Conservation (phyloP, 2,797 vertebrate species). For the Coendou prehensilis region DNA sequence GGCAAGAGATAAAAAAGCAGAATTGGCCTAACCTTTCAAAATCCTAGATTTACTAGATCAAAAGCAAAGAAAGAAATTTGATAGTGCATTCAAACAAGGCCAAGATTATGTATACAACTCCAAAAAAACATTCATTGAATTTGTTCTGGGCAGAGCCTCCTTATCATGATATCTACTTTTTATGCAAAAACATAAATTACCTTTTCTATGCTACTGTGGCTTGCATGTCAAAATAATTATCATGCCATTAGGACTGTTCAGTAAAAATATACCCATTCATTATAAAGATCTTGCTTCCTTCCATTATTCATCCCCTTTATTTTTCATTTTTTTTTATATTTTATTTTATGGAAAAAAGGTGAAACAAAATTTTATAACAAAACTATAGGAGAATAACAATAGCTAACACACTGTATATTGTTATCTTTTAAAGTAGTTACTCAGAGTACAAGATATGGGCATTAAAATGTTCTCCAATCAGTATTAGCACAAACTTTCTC, state of each 20-base stretch:
- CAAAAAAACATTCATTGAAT: not conserved
- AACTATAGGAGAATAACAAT: not conserved
- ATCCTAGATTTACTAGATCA: not conserved
- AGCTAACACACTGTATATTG: not conserved
- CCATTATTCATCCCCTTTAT: not conserved
- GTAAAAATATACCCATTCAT: not conserved
- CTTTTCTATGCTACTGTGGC: not conserved
- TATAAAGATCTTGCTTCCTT: not conserved
- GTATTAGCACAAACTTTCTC: not conserved
- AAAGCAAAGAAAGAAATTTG: not conserved
- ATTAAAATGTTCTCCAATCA: not conserved
- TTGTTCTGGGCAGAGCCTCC: not conserved
- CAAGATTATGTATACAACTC: not conserved
- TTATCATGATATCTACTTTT: not conserved
- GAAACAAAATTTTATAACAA: not conserved
- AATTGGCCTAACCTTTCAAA: not conserved
- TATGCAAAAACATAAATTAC: not conserved
- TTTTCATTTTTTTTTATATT: accelerated
- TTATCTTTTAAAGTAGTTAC: not conserved
- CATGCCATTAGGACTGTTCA: not conserved
- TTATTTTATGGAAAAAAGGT: not conserved
- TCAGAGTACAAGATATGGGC: not conserved
- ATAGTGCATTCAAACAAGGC: not conserved
- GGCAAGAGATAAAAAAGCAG: not conserved
- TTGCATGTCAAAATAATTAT: not conserved